A percentile compares a stretch with the other conserved stretches of the same genome.
Evolutionary conservation across 2,797 vertebrate species (phyloP).

Genomic region (Glossophaga mutica): DNA sequence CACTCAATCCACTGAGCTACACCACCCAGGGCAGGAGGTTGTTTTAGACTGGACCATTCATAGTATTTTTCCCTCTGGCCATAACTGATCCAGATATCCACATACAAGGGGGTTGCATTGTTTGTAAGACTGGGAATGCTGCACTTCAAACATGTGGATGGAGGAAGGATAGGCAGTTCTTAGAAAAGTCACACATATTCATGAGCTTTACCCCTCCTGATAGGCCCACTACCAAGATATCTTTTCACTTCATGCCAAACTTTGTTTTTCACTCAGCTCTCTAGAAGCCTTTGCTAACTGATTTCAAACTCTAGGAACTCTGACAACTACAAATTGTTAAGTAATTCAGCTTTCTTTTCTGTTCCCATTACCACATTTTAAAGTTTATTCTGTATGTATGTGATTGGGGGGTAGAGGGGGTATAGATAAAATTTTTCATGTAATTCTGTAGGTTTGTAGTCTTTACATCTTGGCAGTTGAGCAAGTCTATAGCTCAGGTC

Average conservation of each 20-base stretch:
- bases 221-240: background rate
- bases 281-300: background rate
- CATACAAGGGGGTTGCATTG: background rate
- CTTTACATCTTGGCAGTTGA: background rate
- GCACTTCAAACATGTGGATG: background rate
- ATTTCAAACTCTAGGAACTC: background rate
- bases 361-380: background rate
- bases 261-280: background rate
- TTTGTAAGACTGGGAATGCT: background rate
- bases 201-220: background rate
- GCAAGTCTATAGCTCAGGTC: background rate
- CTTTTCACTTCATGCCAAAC: background rate
- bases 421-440: background rate
- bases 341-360: slow-evolving; percentile 26
- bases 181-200: background rate
- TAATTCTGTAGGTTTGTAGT: background rate
- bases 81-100: background rate
- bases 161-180: background rate
- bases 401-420: background rate
- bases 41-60: background rate
- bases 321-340: background rate
- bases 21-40: background rate
- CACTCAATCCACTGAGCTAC: too few species aligned
- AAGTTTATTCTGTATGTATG: background rate
- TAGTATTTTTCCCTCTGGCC: background rate